Evolutionary conservation across 2,888 invertebrate genomes (phyloP).

Genomic region (Campaea margaritaria): DNA sequence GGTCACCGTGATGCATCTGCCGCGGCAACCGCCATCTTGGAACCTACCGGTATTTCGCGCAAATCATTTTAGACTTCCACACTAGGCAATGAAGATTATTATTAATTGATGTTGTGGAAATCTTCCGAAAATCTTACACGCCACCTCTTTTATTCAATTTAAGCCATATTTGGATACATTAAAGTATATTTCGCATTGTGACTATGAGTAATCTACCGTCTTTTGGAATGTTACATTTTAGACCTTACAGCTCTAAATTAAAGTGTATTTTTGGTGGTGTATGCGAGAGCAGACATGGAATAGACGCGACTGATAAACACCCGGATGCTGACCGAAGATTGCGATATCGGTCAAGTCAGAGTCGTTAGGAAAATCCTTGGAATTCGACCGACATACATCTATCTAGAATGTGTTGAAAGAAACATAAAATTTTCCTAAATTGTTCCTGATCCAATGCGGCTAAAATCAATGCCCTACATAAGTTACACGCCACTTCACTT

Average conservation of each 20-base stretch:
- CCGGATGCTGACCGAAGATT: constrained; percentile 51
- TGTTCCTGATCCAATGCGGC: too few species aligned
- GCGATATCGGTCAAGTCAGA: constrained; percentile 36
- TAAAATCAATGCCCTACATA: too few species aligned
- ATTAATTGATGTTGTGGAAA: not conserved
- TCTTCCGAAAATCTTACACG: not conserved
- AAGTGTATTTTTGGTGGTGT: constrained; percentile 10
- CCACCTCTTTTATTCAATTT: not conserved
- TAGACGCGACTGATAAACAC: constrained; percentile 54
- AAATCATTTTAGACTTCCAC: not conserved
- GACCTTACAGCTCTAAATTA: constrained; percentile 1
- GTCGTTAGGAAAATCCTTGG: constrained; percentile 11
- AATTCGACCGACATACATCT: not conserved
- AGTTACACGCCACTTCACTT: too few species aligned
- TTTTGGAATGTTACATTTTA: constrained; percentile 3
- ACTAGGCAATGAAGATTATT: not conserved
- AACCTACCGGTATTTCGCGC: not conserved
- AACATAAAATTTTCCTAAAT: too few species aligned
- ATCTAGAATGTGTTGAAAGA: too few species aligned
- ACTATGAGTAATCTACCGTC: not conserved
- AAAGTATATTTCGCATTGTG: not conserved
- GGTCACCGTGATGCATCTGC: constrained; percentile 46
- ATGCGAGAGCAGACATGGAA: constrained; percentile 48
- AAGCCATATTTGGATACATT: too few species aligned
- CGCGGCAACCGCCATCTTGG: constrained; percentile 7